Base-by-base conservation (phyloP, 2,888 invertebrate species). In the Acleris cristana region DNA sequence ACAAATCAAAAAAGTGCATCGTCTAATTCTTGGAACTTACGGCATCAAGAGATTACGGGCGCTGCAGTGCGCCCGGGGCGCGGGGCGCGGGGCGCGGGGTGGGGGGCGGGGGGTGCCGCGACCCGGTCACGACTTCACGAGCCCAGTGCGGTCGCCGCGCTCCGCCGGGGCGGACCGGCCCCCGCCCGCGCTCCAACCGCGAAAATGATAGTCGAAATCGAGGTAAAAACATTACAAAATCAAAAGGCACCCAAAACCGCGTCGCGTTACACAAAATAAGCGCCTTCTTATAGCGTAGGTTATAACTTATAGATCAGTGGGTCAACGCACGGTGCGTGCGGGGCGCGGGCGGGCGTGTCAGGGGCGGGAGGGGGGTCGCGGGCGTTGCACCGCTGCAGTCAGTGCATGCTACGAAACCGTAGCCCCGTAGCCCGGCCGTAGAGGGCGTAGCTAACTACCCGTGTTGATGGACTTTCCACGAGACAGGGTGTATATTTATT, bases 281-380 rank as follows among this genome's bases (percentile, higher is more conserved):
- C 40, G 14, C 40, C 14, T 14, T 14, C 10, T 40, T 5, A 14
- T 10, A 12, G 40, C 40, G 14, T 40, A 40, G 40, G 40, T 40
- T 40, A 34, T 26, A 26, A 26, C 34, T 34, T 34, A 40, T 40
- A 40, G 40, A 90, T 90, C 90, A 92, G 89, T 92, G 88, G 92
- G 91, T 92, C 92, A 88, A 88, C 88, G 90, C 90, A 90, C 89
- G 87, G 90, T 89, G 92, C 92, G 92, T 89, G 86, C 79, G 79
- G 81, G 76, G 80, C 73, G 78, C 73, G 78, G 73, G 79, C 62
- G 71, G 72, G 70, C 72, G 74, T 70, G 70, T 53, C 61, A 60
- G 70, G 72, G 64, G 26, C 1, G 26, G 7, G 26, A 26, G 26
- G 71, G 71, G 76, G 76, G 57, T 61, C 40, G 49, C 86, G 89